These are phyloP conservation scores for Smithornis capensis DNA, from an alignment of 2,113 vertebrate genomes.

Conservation along the genomic window DNA sequence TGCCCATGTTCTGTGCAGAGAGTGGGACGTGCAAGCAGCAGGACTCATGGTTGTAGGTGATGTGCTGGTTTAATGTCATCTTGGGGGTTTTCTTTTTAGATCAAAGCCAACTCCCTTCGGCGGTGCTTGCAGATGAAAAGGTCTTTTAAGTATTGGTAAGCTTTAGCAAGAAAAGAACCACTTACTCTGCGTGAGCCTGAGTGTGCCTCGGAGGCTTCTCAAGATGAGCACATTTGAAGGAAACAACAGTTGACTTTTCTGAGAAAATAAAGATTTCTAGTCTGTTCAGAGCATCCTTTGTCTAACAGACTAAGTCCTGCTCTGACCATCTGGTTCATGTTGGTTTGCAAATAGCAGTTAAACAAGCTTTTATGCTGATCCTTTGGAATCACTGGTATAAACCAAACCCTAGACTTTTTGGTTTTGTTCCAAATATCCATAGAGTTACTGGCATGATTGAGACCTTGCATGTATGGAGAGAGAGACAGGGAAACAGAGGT, in stretches of 20 bases:
- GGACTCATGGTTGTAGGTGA: neutral
- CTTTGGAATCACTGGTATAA: neutral
- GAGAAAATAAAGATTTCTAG: neutral
- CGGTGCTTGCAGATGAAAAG: neutral
- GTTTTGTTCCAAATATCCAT: neutral
- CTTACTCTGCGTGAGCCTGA: neutral
- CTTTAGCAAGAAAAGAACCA: neutral
- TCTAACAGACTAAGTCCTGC: neutral
- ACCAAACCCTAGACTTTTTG: neutral
- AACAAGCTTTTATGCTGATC: neutral
- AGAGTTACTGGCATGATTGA: neutral
- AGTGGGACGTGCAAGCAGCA: fast-evolving
- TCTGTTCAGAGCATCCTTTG: neutral
- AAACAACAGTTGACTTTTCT: neutral
- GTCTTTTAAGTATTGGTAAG: neutral
- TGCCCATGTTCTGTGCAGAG: neutral
- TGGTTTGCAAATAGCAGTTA: neutral
- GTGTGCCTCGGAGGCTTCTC: neutral
- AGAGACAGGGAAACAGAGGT: neutral
- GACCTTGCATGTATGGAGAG: neutral
- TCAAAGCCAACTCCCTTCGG: neutral
- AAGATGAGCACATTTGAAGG: neutral
- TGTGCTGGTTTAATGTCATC: neutral
- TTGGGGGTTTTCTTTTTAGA: neutral
- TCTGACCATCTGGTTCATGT: neutral